Evolutionary conservation across 2,888 invertebrate species (phyloP), one percentile per base, ranked within the genome.

Genomic region (Galeopsomyia nigrocyanea): DNA sequence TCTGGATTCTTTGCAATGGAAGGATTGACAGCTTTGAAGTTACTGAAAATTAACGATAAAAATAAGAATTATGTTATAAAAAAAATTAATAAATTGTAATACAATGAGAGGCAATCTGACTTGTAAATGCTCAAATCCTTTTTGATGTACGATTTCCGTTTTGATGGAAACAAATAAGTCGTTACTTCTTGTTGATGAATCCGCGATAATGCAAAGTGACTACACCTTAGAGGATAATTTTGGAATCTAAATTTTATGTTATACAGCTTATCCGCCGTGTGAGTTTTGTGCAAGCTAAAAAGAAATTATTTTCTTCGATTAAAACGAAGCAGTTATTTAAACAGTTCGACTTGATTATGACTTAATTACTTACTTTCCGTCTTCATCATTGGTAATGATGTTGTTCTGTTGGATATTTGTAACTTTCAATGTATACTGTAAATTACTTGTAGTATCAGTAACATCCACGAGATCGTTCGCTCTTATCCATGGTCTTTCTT

Each of bases 1-100:
- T 91, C 89, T 0, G 82, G 78, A 84, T 93, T 93, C 0, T 79
- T 76, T 51, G 82, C 85, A 31, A 94, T 87, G 1, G 75, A 73
- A 16, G 76, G 31, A 75, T 88, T 86, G 7, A 39, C 39, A 3
- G 26, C 26, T 26, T 2, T 26, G 26, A 26, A 26, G 5, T 26
- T 5, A 26, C 26, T 26, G 26, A 26, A 5, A 26, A 26, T 5
- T 5, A 26, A 26, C 5, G 26, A 26, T 26, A 26, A 26, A n/a
- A 26, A 26, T 26, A 26, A 26, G 5, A 26, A 26, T 26, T 5
- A 3, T 26, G 5, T 5, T 26, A 26, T 5, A 5, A 26, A n/a
- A n/a, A n/a, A n/a, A n/a, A n/a, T n/a, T n/a, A n/a, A n/a, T n/a
- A n/a, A 26, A 26, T 26, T 26, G 5, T 26, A 26, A 26, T 26